Percentiles rank a stretch among this genome's conserved stretches.
Evolutionary conservation across 2,113 vertebrate genomes (phyloP).

Genomic region (Eretmochelys imbricata): DNA sequence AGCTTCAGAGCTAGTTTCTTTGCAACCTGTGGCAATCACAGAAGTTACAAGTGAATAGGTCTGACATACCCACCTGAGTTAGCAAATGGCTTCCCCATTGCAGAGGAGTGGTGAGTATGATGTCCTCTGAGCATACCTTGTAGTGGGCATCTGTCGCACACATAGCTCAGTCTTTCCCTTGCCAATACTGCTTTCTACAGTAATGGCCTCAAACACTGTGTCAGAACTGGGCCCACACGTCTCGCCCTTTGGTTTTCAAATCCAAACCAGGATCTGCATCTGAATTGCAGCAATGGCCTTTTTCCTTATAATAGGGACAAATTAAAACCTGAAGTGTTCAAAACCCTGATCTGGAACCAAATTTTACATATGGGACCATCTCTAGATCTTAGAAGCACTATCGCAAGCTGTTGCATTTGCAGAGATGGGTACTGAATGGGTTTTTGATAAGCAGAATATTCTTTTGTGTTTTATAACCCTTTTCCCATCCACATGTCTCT

Average conservation of each 20-base stretch:
- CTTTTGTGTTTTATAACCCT: neutral
- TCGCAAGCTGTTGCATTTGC: neutral
- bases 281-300: neutral
- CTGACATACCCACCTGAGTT: neutral
- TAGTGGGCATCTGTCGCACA: neutral
- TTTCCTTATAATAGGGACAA: neutral
- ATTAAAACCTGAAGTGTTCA: rapidly evolving
- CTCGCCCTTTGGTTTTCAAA: neutral
- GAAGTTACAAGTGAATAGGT: neutral
- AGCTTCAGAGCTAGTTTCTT: conserved; percentile 94
- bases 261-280: neutral
- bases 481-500: neutral
- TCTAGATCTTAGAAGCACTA: neutral
- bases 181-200: neutral
- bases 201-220: neutral
- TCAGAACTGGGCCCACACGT: neutral
- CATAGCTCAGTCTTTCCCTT: neutral
- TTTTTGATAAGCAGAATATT: neutral
- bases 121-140: neutral
- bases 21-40: conserved; percentile 85
- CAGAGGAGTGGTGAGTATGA: neutral
- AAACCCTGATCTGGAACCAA: neutral
- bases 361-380: neutral
- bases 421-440: neutral
- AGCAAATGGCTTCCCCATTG: neutral